A percentile compares a stretch with the other conserved stretches of the same genome.
These are phyloP conservation scores for Brachypterus glaber DNA, from an alignment of 2,888 invertebrate species.

Conservation along the genomic window DNA sequence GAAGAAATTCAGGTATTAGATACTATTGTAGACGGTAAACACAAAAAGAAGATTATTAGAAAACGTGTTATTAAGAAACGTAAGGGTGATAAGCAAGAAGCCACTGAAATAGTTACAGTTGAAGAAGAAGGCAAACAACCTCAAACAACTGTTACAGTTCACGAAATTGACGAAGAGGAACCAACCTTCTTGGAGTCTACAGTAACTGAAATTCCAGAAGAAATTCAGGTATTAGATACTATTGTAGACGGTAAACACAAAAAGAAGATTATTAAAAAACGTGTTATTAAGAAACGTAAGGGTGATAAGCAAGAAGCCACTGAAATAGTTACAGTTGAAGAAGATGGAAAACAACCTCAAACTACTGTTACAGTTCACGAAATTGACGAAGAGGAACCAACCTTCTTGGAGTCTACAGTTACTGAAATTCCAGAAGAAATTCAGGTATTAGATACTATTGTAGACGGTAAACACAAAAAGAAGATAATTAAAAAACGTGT, in stretches of 20 bases:
- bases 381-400: slow-evolving; percentile 29
- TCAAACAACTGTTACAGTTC: slow-evolving; percentile 22
- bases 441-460: slow-evolving; percentile 14
- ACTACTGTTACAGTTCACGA: slow-evolving; percentile 30
- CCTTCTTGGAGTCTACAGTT: slow-evolving; percentile 24
- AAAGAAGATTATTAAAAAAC: slow-evolving; percentile 36
- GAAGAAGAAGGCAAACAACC: slow-evolving; percentile 36
- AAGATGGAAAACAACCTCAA: slow-evolving; percentile 21
- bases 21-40: slow-evolving; percentile 35
- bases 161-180: slow-evolving; percentile 18
- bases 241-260: slow-evolving; percentile 28
- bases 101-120: slow-evolving; percentile 30
- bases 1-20: slow-evolving; percentile 30
- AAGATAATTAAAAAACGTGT: slow-evolving; percentile 23
- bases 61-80: slow-evolving; percentile 36
- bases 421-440: slow-evolving; percentile 24
- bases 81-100: slow-evolving; percentile 27
- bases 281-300: slow-evolving; percentile 39
- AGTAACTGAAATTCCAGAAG: slow-evolving; percentile 23
- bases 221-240: slow-evolving; percentile 30
- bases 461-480: slow-evolving; percentile 25
- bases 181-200: no score
- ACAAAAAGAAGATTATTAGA: slow-evolving; percentile 34
- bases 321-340: slow-evolving; percentile 25
- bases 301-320: slow-evolving; percentile 33